Percentiles rank a stretch among this genome's conserved stretches.
These are phyloP conservation scores for Gymnogyps californianus DNA, from an alignment of 2,113 vertebrate genomes.

Conservation along the genomic window DNA sequence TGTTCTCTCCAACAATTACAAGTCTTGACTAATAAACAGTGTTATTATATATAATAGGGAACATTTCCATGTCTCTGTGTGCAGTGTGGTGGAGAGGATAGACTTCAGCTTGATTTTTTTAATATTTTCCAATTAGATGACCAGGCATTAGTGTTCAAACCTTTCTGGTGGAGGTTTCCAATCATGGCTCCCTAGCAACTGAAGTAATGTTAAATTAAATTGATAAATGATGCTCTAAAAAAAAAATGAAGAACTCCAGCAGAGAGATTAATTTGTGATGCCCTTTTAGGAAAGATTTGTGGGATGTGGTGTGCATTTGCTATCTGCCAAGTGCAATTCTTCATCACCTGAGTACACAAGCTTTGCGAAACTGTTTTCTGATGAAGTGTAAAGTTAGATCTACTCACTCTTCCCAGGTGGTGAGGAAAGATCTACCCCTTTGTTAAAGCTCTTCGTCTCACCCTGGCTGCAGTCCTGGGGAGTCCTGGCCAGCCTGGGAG, in stretches of 20 bases:
- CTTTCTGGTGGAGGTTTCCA: conserved; percentile 25
- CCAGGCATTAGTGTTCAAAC: conserved; percentile 28
- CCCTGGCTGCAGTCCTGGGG: neutral
- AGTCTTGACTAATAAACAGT: conserved; percentile 6
- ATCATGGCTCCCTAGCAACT: conserved; percentile 40
- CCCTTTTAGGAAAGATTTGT: conserved; percentile 67
- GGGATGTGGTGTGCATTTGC: conserved; percentile 48
- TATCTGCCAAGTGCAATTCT: conserved; percentile 45
- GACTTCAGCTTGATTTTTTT: conserved; percentile 9
- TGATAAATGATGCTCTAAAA: conserved; percentile 66
- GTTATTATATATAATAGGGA: neutral
- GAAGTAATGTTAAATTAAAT: conserved; percentile 66
- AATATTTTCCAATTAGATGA: conserved; percentile 42
- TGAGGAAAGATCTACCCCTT: conserved; percentile 15
- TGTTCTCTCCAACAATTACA: conserved; percentile 12
- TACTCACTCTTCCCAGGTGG: neutral
- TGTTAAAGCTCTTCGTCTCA: neutral
- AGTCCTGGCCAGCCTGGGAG: neutral
- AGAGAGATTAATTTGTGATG: conserved; percentile 66
- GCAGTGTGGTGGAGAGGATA: conserved; percentile 2
- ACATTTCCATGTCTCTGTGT: conserved; percentile 28
- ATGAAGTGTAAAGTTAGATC: conserved; percentile 28
- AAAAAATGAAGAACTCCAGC: conserved; percentile 43
- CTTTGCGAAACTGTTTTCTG: conserved; percentile 38
- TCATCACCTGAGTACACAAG: conserved; percentile 14